Evolutionary conservation across 2,113 vertebrate species (phyloP).

Genomic region (Peromyscus californicus): DNA sequence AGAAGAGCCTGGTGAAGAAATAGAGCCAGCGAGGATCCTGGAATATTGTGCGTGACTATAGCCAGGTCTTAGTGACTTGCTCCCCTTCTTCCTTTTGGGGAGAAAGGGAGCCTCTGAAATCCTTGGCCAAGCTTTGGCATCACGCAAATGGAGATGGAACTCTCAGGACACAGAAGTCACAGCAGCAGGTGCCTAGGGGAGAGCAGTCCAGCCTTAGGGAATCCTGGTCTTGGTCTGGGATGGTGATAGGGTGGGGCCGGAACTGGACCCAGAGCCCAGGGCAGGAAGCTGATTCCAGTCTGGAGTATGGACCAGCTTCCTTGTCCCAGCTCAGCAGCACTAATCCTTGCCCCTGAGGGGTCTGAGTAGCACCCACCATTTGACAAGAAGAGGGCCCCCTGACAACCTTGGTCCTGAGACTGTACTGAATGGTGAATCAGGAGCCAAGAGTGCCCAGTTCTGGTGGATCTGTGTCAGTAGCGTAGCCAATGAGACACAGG

Average conservation of each 20-base stretch:
- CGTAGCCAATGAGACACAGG: neutral
- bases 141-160: rapidly evolving
- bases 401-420: neutral
- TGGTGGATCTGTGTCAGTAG: too few species aligned
- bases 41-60: rapidly evolving
- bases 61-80: rapidly evolving
- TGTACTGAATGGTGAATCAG: neutral
- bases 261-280: too few species aligned
- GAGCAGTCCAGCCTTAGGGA: neutral
- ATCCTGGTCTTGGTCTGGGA: neutral
- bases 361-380: neutral
- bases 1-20: neutral
- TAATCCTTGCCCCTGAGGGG: neutral
- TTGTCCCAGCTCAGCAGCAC: neutral
- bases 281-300: neutral
- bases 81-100: neutral
- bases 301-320: rapidly evolving
- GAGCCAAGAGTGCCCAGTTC: neutral
- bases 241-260: neutral
- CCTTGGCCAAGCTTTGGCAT: neutral
- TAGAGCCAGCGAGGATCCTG: neutral
- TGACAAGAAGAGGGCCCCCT: too few species aligned
- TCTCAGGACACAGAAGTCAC: neutral
- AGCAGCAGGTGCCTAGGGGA: neutral
- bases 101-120: rapidly evolving